Base-by-base conservation (phyloP, 2,113 vertebrate species). In the Protobothrops flavoviridis region DNA sequence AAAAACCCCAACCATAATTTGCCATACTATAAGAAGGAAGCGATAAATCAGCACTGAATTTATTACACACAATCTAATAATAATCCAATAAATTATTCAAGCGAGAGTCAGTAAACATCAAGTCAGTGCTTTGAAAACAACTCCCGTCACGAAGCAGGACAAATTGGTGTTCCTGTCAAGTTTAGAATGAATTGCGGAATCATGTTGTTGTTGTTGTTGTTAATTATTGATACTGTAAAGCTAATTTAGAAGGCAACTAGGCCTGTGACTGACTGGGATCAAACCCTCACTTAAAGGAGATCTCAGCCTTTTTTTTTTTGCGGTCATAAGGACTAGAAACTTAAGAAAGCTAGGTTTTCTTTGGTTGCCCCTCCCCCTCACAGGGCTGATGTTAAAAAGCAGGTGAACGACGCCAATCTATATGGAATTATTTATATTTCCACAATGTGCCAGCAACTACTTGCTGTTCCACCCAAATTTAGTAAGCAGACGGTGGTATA, bases 11-110 rank as follows among this genome's bases (percentile, higher is more conserved):
- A n/a, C 12, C 4, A 74, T 64, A 87, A 85, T 87, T 94, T 87
- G 90, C 56, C 93, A 94, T 39, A 3, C 50, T 56, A 17, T 29
- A 86, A 45, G 87, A 92, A 92, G 92, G 91, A 96, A 95, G 74
- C 57, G 87, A 94, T 93, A 95, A 94, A 96, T 94, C 94, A 93
- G 85, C 9, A 29, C 5, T 90, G 93, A 90, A 87, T 94, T 92
- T 74, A 74, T 95, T 90, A 81, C 87, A 91, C 24, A 6, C 95
- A 94, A 45, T 23, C 90, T 93, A 90, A 93, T 69, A 91, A 95
- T 85, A 94, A 90, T 45, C 88, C 94, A 93, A 21, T 94, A 74
- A 96, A 94, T 94, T 74, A 93, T 90, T 94, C 94, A 96, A 57
- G 26, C 45, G 15, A 91, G 81, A 94, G 93, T 53, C 93, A 69